Percentiles rank a stretch among this genome's conserved stretches.
These are phyloP conservation scores for Potamarius usumacintae DNA, from an alignment of 2,113 vertebrate genomes.

Conservation along the genomic window DNA sequence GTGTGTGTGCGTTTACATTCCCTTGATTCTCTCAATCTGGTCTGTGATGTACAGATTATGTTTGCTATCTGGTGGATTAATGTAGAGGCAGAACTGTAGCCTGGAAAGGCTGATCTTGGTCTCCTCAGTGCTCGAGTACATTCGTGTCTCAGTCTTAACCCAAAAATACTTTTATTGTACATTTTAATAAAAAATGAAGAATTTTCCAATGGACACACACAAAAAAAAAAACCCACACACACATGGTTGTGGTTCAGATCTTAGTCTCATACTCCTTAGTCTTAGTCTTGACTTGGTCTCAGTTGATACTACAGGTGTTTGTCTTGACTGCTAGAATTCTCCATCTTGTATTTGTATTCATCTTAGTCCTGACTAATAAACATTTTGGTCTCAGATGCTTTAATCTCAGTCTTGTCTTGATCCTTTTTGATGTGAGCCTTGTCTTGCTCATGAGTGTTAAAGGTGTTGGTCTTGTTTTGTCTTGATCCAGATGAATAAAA, in stretches of 20 bases:
- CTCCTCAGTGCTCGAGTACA: not conserved
- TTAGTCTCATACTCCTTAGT: not conserved
- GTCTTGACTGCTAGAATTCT: not conserved
- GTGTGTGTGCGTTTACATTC: slow-evolving; percentile 4
- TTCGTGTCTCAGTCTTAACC: not conserved
- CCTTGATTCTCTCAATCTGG: not conserved
- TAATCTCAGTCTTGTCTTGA: not conserved
- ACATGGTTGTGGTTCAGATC: not conserved
- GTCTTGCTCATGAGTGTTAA: not conserved
- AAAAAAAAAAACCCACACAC: not conserved
- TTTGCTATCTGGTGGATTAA: not conserved
- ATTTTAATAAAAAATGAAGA: not conserved
- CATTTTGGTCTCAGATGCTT: not conserved
- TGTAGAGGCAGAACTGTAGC: not conserved
- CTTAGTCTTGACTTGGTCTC: not conserved
- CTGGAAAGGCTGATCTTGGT: not conserved
- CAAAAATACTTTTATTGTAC: not conserved
- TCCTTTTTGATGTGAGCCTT: not conserved
- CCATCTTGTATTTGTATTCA: not conserved
- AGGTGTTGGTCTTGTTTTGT: not conserved
- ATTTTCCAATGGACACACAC: not conserved
- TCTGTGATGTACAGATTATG: not conserved
- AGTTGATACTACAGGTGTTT: not conserved
- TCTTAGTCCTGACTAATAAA: not conserved
- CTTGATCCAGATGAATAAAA: not conserved